Conservation (phyloP, 2,797 vertebrate genomes). For the Diceros bicornis region DNA sequence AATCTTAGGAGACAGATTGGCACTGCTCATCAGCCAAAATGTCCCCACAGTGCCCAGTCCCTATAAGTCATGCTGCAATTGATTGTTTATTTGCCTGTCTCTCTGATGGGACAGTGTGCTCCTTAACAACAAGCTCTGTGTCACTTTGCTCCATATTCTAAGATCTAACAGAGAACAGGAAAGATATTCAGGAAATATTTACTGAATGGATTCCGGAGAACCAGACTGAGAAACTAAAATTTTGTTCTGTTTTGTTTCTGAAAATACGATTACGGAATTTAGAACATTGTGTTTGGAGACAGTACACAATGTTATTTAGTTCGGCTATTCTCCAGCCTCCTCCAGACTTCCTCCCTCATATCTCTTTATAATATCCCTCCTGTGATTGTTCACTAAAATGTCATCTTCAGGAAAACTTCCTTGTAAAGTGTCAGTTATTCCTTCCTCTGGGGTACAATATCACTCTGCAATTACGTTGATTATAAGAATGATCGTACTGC, state of each 20-base stretch:
- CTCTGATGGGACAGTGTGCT: neutral
- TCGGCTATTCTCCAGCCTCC: neutral
- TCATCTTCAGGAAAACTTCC: neutral
- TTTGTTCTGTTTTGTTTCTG: slow-evolving; percentile 30
- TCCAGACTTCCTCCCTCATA: neutral
- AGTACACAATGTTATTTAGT: neutral
- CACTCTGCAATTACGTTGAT: neutral
- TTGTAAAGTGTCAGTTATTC: neutral
- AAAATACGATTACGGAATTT: neutral
- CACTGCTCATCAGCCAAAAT: neutral
- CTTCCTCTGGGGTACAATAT: neutral
- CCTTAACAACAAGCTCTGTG: neutral
- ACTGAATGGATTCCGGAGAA: slow-evolving; percentile 17
- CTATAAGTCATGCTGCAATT: neutral
- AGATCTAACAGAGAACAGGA: neutral
- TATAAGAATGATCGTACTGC: neutral
- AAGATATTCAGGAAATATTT: slow-evolving; percentile 15
- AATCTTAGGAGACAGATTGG: neutral
- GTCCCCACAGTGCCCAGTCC: neutral
- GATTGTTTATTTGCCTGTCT: neutral
- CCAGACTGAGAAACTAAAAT: slow-evolving; percentile 14
- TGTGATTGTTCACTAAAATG: neutral
- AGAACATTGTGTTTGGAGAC: slow-evolving; percentile 31
- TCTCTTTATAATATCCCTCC: neutral
- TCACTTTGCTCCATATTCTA: neutral